These are phyloP conservation scores for Drosophila fuyamai DNA, from an alignment of 1,140 invertebrate species.

Conservation along the genomic window DNA sequence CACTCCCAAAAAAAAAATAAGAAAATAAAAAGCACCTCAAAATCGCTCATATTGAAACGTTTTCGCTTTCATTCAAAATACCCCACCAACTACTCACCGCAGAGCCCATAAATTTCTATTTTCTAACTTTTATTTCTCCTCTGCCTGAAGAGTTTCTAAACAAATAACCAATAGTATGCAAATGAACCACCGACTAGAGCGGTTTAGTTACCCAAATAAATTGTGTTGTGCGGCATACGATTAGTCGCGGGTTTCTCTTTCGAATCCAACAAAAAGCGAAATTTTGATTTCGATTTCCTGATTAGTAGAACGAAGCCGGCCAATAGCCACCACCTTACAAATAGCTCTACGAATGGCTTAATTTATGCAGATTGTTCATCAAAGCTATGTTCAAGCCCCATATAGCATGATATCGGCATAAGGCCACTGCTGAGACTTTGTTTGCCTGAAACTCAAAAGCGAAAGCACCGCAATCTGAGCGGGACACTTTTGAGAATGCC, in stretches of 20 bases:
- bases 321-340: constrained; percentile 22
- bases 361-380: constrained; percentile 77
- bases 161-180: constrained; percentile 71
- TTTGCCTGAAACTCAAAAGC: constrained; percentile 50
- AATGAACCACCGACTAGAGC: constrained; percentile 55
- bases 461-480: constrained; percentile 63
- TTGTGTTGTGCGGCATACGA: constrained; percentile 67
- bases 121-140: constrained; percentile 37
- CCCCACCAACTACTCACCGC: constrained; percentile 31
- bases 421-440: constrained; percentile 39
- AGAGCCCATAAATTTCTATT: constrained; percentile 56
- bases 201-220: constrained; percentile 80
- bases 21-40: constrained; percentile 18
- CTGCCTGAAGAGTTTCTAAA: constrained; percentile 44
- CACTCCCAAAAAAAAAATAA: constrained; percentile 25
- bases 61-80: constrained; percentile 73
- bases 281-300: constrained; percentile 79
- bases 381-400: constrained; percentile 10
- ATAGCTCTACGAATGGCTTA: constrained; percentile 44
- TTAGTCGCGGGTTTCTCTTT: constrained; percentile 81
- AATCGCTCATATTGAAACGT: constrained; percentile 59
- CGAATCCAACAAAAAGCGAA: constrained; percentile 75
- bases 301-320: constrained; percentile 74
- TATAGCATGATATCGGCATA: constrained; percentile 45
- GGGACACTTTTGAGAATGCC: constrained; percentile 60